A percentile compares a stretch with the other conserved stretches of the same genome.
Evolutionary conservation across 2,888 invertebrate genomes (phyloP).

Genomic region (Seladonia tumulorum): DNA sequence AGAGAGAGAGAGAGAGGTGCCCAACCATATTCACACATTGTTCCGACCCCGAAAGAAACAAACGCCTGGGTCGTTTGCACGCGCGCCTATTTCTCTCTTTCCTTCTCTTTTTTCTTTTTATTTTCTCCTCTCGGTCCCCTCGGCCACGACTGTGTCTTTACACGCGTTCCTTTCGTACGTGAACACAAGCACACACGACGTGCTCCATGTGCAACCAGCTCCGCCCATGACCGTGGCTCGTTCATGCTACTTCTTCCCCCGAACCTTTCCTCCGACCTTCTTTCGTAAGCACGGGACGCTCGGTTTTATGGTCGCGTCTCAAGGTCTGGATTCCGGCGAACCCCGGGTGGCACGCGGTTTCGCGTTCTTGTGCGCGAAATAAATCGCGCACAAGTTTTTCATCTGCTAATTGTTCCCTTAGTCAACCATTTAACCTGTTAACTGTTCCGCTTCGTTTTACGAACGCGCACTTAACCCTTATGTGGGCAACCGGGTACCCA

Average conservation of each 20-base stretch:
- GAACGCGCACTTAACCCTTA: too few species aligned
- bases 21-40: constrained; percentile 52
- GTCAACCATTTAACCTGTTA: neutral
- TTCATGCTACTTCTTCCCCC: constrained; percentile 16
- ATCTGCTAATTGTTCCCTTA: neutral
- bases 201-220: constrained; percentile 59
- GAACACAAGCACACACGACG: constrained; percentile 61
- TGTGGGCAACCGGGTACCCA: too few species aligned
- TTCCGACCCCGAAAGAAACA: constrained; percentile 35
- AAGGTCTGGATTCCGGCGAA: constrained; percentile 60
- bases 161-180: neutral
- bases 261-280: constrained; percentile 27
- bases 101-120: neutral
- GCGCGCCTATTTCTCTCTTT: neutral
- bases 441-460: too few species aligned
- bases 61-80: constrained; percentile 33
- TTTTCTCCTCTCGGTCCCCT: neutral
- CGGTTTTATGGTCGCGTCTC: constrained; percentile 66
- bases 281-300: constrained; percentile 19
- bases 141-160: neutral
- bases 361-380: neutral
- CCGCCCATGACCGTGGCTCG: constrained; percentile 62
- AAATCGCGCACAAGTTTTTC: neutral
- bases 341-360: neutral
- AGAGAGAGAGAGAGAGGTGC: neutral